Evolutionary conservation across 2,888 invertebrate species (phyloP).

Genomic region (Dromius quadrimaculatus): DNA sequence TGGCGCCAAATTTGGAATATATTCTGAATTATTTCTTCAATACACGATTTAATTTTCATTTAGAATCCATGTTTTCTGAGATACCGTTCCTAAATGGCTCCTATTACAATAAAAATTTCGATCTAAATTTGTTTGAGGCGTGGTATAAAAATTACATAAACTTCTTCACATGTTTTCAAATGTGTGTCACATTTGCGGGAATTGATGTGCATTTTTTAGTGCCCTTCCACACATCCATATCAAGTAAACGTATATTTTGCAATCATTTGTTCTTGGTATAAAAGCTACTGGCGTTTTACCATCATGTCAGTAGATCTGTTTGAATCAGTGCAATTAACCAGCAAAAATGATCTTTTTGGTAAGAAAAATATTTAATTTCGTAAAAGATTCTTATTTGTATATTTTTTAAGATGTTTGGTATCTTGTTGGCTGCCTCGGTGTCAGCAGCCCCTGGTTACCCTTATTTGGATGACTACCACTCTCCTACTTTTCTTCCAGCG

Average conservation of each 20-base stretch:
- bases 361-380: background rate
- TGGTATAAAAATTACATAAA: no score
- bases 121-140: no score
- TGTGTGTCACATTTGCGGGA: no score
- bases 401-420: conserved; percentile 14
- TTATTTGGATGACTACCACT: conserved; percentile 10
- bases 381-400: background rate
- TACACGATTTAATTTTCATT: no score
- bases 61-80: no score
- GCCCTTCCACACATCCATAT: conserved; percentile 21
- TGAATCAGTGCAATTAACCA: conserved; percentile 8
- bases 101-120: no score
- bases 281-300: conserved; percentile 20
- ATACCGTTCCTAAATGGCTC: no score
- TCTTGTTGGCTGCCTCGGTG: conserved; percentile 9
- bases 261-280: conserved; percentile 26
- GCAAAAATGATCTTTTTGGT: conserved; percentile 34
- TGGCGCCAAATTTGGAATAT: no score
- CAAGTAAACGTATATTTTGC: conserved; percentile 10
- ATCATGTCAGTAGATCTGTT: conserved; percentile 38
- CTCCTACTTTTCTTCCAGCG: conserved; percentile 50
- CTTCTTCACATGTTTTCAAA: no score
- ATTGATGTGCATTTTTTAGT: no score
- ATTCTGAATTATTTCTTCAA: no score
- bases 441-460: conserved; percentile 44